Conservation (phyloP, 2,113 vertebrate genomes). For the Perca fluviatilis region DNA sequence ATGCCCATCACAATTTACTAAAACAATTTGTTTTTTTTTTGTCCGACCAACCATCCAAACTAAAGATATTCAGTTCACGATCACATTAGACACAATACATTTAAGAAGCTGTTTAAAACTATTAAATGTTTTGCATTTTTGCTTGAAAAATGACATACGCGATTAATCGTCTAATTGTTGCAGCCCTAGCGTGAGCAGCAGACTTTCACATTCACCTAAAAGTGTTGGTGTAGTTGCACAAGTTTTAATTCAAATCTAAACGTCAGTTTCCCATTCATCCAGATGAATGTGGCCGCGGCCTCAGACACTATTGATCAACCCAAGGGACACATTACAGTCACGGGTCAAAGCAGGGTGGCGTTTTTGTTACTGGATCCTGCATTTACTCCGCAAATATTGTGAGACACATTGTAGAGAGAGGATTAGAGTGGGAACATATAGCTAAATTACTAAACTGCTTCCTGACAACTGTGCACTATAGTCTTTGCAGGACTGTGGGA, state of each 20-base stretch:
- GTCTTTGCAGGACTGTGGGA: conserved; percentile 23
- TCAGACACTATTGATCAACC: not conserved
- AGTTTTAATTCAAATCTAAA: not conserved
- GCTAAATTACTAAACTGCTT: conserved; percentile 23
- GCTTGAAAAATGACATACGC: not conserved
- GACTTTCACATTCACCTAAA: not conserved
- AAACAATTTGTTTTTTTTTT: too few relatives aligned
- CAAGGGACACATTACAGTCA: not conserved
- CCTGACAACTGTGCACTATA: conserved; percentile 11
- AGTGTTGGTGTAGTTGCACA: not conserved
- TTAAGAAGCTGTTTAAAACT: not conserved
- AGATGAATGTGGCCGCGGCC: not conserved
- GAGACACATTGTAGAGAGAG: not conserved
- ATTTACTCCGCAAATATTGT: conserved; percentile 20
- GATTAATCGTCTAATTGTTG: not conserved
- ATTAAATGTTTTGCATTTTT: not conserved
- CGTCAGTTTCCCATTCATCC: not conserved
- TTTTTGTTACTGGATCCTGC: not conserved
- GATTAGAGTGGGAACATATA: conserved; percentile 21
- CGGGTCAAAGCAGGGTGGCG: not conserved
- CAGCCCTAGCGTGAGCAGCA: not conserved
- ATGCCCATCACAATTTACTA: too few relatives aligned
- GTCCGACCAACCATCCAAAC: too few relatives aligned
- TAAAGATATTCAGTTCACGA: not conserved
- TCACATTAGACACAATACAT: not conserved